Percentiles rank a stretch among this genome's conserved stretches.
These are phyloP conservation scores for Xylocampa areola DNA, from an alignment of 2,888 invertebrate genomes.

Conservation along the genomic window DNA sequence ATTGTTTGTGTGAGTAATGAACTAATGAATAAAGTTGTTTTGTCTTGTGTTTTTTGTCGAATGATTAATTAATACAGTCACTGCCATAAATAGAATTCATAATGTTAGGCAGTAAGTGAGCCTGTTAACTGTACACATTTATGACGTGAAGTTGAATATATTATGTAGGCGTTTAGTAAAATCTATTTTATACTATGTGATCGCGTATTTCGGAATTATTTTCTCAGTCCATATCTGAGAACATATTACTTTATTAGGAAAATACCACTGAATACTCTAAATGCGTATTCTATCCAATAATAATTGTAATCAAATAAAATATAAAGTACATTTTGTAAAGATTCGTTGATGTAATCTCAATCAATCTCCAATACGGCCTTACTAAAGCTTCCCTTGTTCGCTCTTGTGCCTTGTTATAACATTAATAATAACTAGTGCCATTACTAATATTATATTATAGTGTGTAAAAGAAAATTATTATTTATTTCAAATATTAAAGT, in stretches of 20 bases:
- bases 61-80: conserved; percentile 39
- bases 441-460: conserved; percentile 78
- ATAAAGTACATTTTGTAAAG: conserved; percentile 35
- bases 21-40: conserved; percentile 7
- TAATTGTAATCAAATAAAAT: conserved; percentile 27
- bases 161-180: conserved; percentile 27
- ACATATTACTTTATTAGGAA: conserved; percentile 22
- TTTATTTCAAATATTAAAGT: conserved; percentile 61
- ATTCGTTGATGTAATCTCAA: conserved; percentile 41
- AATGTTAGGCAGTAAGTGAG: conserved; percentile 26
- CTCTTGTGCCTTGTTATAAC: conserved; percentile 74
- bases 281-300: conserved; percentile 30
- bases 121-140: conserved; percentile 8
- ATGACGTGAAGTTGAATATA: conserved; percentile 7
- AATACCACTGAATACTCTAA: conserved; percentile 23
- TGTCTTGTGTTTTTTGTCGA: conserved; percentile 17
- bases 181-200: conserved; percentile 27
- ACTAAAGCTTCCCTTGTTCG: conserved; percentile 53
- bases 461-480: conserved; percentile 59
- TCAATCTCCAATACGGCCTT: conserved; percentile 40
- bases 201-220: conserved; percentile 25
- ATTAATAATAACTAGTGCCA: conserved; percentile 79
- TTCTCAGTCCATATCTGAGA: conserved; percentile 17
- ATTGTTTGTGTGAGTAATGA: conserved; percentile 12
- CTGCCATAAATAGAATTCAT: conserved; percentile 48